phyloP scores from a whole-genome alignment of 2,797 vertebrate species.

The Potorous gilbertii region DNA sequence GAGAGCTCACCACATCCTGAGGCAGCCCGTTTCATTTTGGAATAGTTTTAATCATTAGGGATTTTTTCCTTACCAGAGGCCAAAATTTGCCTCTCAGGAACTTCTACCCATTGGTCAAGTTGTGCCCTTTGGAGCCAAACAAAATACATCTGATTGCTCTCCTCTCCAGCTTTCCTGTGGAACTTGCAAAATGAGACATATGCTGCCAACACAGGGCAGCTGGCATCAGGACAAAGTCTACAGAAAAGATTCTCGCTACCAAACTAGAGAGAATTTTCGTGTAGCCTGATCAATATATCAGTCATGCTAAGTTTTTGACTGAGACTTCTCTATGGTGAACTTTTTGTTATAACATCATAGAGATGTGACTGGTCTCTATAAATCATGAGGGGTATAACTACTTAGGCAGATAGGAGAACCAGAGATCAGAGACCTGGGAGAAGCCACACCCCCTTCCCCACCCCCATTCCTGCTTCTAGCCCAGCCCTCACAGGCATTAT shows the following conservation, averaged over 20 bases:
- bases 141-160: neutral
- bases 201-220: neutral
- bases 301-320: neutral
- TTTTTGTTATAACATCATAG: conserved; percentile 22
- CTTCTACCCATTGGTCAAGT: neutral
- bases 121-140: neutral
- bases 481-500: neutral
- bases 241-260: neutral
- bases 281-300: neutral
- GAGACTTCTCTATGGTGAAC: conserved; percentile 1
- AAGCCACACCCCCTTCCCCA: neutral
- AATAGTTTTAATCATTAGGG: neutral
- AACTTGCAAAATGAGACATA: conserved; percentile 10
- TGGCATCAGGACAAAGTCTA: neutral
- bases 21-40: neutral
- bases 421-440: neutral
- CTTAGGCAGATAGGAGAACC: neutral
- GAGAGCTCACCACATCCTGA: neutral
- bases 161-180: neutral
- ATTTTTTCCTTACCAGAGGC: neutral
- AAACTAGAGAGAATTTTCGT: neutral
- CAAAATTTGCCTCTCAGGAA: neutral
- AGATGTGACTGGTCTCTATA: neutral
- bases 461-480: neutral
- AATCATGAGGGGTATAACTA: neutral